Conservation (phyloP, 2,113 vertebrate genomes). For the Ahaetulla prasina region DNA sequence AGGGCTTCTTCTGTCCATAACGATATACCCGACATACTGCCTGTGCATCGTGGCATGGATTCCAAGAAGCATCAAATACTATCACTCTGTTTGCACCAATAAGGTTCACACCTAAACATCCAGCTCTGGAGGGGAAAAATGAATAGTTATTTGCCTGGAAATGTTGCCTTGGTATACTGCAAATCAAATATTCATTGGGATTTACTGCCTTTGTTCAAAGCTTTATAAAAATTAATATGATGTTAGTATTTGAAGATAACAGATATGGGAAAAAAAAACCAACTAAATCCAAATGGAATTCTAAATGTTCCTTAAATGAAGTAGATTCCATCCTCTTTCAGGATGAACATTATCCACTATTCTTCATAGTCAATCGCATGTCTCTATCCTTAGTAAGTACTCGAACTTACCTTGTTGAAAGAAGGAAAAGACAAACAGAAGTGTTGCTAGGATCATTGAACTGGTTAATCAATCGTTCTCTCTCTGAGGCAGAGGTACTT, state of each 20-base stretch:
- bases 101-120: constrained; percentile 95
- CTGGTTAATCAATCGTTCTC: constrained; percentile 95
- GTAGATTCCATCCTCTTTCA: not conserved
- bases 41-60: constrained; percentile 96
- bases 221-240: not conserved
- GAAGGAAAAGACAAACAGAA: constrained; percentile 87
- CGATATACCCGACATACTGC: constrained; percentile 96
- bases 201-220: not conserved
- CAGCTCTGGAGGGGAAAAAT: constrained; percentile 76
- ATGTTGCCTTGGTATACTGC: not conserved
- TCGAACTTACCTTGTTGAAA: constrained; percentile 89
- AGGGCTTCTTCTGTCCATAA: constrained; percentile 94
- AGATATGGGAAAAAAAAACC: not conserved
- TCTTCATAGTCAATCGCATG: not conserved
- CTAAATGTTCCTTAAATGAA: not conserved
- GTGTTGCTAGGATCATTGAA: constrained; percentile 92
- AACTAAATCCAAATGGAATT: not conserved
- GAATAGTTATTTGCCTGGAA: constrained; percentile 21
- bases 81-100: constrained; percentile 97
- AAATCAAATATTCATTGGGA: not conserved
- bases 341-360: not conserved
- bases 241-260: not conserved
- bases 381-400: not conserved
- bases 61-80: constrained; percentile 98
- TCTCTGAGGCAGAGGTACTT: constrained; percentile 92